Percentiles rank a stretch among this genome's conserved stretches.
These are phyloP conservation scores for Drosophila lacicola DNA, from an alignment of 2,888 invertebrate species.

Conservation along the genomic window DNA sequence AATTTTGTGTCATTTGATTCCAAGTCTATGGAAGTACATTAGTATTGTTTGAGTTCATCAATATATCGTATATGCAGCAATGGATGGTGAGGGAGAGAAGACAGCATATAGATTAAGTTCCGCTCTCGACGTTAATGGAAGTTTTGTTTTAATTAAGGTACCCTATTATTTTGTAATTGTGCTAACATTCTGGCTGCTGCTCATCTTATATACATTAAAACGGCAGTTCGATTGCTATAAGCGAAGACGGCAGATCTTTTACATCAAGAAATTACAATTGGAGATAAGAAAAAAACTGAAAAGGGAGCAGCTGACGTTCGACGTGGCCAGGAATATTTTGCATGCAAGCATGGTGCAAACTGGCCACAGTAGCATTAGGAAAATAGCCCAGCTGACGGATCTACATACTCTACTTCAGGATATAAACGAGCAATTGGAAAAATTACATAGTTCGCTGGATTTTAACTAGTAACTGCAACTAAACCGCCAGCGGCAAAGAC, in stretches of 20 bases:
- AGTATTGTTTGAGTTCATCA: not conserved
- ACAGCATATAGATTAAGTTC: not conserved
- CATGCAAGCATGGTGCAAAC: conserved; percentile 18
- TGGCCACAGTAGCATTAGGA: not conserved
- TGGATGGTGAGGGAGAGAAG: conserved; percentile 1
- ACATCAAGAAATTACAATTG: conserved; percentile 32
- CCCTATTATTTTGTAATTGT: conserved; percentile 9
- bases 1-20: conserved; percentile 17
- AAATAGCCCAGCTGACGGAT: conserved; percentile 12
- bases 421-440: conserved; percentile 23
- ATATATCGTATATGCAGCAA: not conserved
- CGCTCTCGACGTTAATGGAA: not conserved
- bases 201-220: conserved; percentile 22
- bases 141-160: not conserved
- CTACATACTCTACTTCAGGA: conserved; percentile 10
- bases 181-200: conserved; percentile 33
- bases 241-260: conserved; percentile 5
- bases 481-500: not conserved
- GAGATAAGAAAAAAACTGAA: conserved; percentile 43
- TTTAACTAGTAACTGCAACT: not conserved
- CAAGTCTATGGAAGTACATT: not conserved
- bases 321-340: conserved; percentile 13
- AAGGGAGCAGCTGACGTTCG: conserved; percentile 24
- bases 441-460: conserved; percentile 16
- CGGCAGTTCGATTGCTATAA: conserved; percentile 13